Conservation (phyloP, 2,888 invertebrate genomes). For the Podotricha telesiphe region DNA sequence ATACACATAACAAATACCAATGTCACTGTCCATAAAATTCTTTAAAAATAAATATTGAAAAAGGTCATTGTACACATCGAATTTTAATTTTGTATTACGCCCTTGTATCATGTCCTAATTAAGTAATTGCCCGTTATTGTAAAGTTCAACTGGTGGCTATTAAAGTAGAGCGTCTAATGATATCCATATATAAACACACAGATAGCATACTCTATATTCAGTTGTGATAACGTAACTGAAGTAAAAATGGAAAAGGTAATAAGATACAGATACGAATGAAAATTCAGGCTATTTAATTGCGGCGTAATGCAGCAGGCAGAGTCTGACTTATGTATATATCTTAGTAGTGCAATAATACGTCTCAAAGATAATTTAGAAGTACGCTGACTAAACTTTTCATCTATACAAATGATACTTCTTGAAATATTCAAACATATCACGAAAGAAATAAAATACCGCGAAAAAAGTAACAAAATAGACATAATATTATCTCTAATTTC, state of each 20-base stretch:
- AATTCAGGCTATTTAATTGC: too few relatives aligned
- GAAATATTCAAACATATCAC: not conserved
- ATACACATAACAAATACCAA: not conserved
- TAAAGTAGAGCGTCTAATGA: conserved; percentile 36
- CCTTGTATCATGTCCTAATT: conserved; percentile 13
- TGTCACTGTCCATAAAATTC: not conserved
- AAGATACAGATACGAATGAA: too few relatives aligned
- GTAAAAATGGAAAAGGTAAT: conserved; percentile 76
- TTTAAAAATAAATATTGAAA: not conserved
- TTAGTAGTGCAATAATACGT: too few relatives aligned
- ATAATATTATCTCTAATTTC: conserved; percentile 44
- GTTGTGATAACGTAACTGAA: conserved; percentile 45
- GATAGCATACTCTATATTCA: conserved; percentile 11
- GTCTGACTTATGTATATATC: too few relatives aligned
- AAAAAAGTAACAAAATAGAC: not conserved
- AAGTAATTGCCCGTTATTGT: conserved; percentile 31
- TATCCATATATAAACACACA: conserved; percentile 65
- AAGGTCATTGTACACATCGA: conserved; percentile 10
- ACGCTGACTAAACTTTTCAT: too few relatives aligned
- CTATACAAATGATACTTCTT: too few relatives aligned
- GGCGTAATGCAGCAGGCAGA: too few relatives aligned
- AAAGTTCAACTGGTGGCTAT: conserved; percentile 40
- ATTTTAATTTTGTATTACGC: conserved; percentile 15
- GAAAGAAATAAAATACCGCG: too few relatives aligned
- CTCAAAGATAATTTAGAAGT: too few relatives aligned